Percentiles rank a stretch among this genome's conserved stretches.
phyloP scores from a whole-genome alignment of 2,797 vertebrate genomes.

The Enteromius afrohamiltoni region DNA sequence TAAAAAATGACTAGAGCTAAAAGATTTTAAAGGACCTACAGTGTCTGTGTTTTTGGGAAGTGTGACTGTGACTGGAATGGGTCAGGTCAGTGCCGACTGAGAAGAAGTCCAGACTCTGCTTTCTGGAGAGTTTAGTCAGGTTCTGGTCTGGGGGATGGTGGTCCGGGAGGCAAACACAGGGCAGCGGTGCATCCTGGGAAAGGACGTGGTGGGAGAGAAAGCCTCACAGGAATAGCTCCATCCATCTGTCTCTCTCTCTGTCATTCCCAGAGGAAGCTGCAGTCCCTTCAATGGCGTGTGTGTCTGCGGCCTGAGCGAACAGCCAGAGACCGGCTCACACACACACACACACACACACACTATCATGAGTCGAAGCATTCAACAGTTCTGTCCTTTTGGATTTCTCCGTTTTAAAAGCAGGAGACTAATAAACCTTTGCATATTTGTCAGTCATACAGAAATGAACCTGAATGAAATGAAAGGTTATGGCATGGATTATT shows the following conservation, averaged over 20 bases:
- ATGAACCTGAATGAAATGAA: not conserved
- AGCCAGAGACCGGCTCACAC: constrained; percentile 78
- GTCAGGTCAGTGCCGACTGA: no score
- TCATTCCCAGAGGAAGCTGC: constrained; percentile 78
- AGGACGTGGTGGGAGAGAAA: not conserved
- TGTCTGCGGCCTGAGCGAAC: constrained; percentile 86
- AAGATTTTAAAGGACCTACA: no score
- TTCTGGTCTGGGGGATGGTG: not conserved
- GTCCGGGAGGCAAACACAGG: not conserved
- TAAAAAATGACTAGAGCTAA: not conserved
- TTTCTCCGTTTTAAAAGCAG: not conserved
- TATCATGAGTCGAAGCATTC: no score
- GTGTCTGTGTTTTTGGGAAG: no score
- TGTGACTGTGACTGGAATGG: no score
- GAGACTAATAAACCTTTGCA: not conserved
- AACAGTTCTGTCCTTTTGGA: not conserved
- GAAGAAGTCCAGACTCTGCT: not conserved
- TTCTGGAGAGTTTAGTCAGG: not conserved
- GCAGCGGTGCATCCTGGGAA: constrained; percentile 1
- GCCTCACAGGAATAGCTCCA: not conserved
- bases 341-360: no score
- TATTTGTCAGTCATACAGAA: not conserved
- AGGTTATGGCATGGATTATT: not conserved
- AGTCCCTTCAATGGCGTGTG: constrained; percentile 89
- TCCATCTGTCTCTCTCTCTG: constrained; percentile 46